Evolutionary conservation across 2,113 vertebrate species (phyloP), one percentile per base, ranked within the genome.

Genomic region (Sinocyclocheilus rhinocerous): DNA sequence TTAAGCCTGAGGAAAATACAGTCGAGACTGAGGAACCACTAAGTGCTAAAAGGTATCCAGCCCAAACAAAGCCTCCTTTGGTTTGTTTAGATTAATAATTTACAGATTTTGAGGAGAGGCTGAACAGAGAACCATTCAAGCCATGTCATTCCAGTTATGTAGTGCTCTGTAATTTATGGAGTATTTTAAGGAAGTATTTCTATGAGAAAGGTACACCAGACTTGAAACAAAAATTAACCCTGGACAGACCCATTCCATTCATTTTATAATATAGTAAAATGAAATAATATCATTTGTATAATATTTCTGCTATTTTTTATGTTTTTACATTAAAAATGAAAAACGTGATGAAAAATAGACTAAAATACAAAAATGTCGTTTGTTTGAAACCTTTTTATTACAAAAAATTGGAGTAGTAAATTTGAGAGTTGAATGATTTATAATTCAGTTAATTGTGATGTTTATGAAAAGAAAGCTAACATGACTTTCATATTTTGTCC

Each of bases 21-120:
- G 95, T 97, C 85, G 98, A 98, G 94, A 92, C 96, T 0, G 98
- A 99, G 89, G 98, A 99, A 84, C 97, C 97, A 2, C 95, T 99
- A 84, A 99, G 98, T 12, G 98, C 96, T 91, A 97, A 96, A 93
- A 97, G 98, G 98, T 98, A 90, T 92, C 76, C 10, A 50, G 26
- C 45, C 9, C 70, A 73, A 73, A 73, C 22, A 42, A 73, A 42
- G 70, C 20, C 69, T n/a, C 69, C 7, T 55, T 77, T 55, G 26
- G n/a, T 52, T 77, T 50, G 24, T 20, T 33, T 77, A 16, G 15
- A 52, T 77, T 11, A 77, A 77, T 55, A 18, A 55, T 77, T 50
- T 33, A 55, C n/a, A 26, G 48, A 6, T 29, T 76, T 29, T 50
- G 24, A 77, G 26, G 36, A 20, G 3, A 12, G 36, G 18, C 42